Evolutionary conservation across 2,888 invertebrate genomes (phyloP).

Genomic region (Bruchidius siliquastri): DNA sequence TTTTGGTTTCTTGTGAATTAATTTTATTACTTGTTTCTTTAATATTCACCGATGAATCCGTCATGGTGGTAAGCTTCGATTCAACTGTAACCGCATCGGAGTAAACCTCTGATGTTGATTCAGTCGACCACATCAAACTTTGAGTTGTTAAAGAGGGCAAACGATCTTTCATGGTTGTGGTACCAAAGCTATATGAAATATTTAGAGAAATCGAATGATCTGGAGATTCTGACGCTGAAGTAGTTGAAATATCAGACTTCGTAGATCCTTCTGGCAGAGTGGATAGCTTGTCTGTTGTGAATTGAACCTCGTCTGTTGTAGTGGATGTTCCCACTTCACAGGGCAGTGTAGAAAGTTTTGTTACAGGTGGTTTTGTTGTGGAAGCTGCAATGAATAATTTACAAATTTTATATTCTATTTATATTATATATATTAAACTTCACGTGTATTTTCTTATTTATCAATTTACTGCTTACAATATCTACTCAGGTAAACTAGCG

Average conservation of each 20-base stretch:
- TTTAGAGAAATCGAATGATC: not conserved
- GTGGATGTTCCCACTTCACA: not conserved
- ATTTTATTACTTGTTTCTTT: not conserved
- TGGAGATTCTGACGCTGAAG: not conserved
- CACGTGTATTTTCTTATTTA: too few species aligned
- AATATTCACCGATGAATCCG: not conserved
- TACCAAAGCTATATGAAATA: not conserved
- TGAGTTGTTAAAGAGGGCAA: not conserved
- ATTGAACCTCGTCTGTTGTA: not conserved
- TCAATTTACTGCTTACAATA: too few species aligned
- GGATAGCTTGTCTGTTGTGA: not conserved
- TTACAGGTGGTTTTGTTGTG: not conserved
- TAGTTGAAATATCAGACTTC: not conserved
- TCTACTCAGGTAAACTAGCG: too few species aligned
- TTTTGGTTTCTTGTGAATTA: not conserved
- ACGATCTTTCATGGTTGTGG: not conserved
- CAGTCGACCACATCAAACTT: not conserved
- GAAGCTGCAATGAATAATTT: not conserved
- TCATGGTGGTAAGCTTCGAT: not conserved
- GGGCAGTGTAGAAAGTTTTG: not conserved
- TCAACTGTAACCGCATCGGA: not conserved
- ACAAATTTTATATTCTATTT: too few species aligned
- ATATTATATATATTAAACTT: too few species aligned
- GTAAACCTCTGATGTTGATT: not conserved
- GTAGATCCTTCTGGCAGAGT: not conserved